phyloP scores from a whole-genome alignment of 2,113 vertebrate genomes.

The Noctilio leporinus region DNA sequence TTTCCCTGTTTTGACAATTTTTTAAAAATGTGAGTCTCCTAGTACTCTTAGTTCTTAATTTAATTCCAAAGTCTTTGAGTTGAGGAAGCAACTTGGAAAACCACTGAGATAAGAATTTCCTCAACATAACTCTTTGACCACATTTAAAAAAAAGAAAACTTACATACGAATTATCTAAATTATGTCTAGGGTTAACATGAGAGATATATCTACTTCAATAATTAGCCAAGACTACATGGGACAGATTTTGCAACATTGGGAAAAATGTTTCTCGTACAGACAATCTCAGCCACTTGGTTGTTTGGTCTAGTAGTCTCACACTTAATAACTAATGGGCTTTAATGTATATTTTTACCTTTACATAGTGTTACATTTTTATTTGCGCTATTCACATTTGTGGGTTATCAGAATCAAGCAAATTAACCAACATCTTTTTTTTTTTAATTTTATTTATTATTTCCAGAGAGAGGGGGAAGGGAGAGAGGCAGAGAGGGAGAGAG shows the following conservation, averaged over 20 bases:
- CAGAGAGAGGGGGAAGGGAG: too few species aligned
- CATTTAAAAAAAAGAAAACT: not conserved
- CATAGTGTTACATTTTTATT: not conserved
- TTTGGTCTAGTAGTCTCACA: not conserved
- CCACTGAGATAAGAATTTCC: not conserved
- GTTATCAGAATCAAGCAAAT: not conserved
- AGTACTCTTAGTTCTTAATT: not conserved
- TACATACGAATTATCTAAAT: too few species aligned
- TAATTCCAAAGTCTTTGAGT: not conserved
- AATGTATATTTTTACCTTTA: not conserved
- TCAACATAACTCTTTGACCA: not conserved
- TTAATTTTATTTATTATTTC: too few species aligned
- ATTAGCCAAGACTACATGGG: not conserved
- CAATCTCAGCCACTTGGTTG: not conserved
- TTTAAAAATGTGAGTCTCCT: not conserved
- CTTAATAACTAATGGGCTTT: not conserved
- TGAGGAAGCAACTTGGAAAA: not conserved
- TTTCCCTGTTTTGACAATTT: not conserved
- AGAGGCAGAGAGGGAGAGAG: too few species aligned
- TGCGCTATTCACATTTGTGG: not conserved
- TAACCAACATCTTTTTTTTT: not conserved
- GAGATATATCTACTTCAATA: not conserved
- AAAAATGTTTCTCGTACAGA: not conserved
- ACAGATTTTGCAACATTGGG: not conserved
- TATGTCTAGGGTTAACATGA: not conserved